Base-by-base conservation (phyloP, 53 echinoderm and acorn worm genomes). In the Temnopleurus reevesii region DNA sequence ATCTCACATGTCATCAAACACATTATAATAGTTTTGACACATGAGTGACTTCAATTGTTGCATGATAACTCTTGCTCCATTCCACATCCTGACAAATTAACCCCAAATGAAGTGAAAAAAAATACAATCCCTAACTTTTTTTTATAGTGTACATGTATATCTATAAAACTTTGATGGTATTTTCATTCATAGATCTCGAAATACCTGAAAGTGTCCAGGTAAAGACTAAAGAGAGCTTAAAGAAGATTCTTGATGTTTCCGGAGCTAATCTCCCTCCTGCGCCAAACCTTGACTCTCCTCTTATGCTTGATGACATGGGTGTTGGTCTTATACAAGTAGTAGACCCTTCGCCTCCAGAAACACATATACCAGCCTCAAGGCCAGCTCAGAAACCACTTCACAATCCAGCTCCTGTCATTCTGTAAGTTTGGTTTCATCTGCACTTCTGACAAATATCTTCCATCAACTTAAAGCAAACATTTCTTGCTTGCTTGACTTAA, bases 211-310 rank as follows among this genome's bases (percentile, higher is more conserved):
- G 55, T 56, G 83, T 83, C 5, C 54, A n/a, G 53, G 36, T 23
- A 4, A 55, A 27, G 19, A 53, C 83, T 8, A 46, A 55, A 24
- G 83, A 83, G 27, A 53, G 55, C 55, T 83, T 83, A 53, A 30
- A 56, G 4, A 53, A 56, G 54, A 83, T 83, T 31, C 57, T 83
- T 55, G 83, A 83, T 55, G 21, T 83, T 6, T 83, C 83, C 0
- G 83, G 55, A 83, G 83, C 83, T 33, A 83, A 83, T 23, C 47
- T 83, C 0, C 57, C 54, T 6, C 83, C 83, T 15, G 83, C 57
- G 21, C 54, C 55, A 33, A 55, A 83, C 38, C 83, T 53, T 0
- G 55, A 83, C 24, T 36, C 55, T 19, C 83, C 55, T 12, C 24
- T 55, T 3, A 23, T 55, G 10, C 57, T 83, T 6, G 83, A 83